Evolutionary conservation across 2,888 invertebrate genomes (phyloP), one percentile per base, ranked within the genome.

Genomic region (Oscheius sp.): DNA sequence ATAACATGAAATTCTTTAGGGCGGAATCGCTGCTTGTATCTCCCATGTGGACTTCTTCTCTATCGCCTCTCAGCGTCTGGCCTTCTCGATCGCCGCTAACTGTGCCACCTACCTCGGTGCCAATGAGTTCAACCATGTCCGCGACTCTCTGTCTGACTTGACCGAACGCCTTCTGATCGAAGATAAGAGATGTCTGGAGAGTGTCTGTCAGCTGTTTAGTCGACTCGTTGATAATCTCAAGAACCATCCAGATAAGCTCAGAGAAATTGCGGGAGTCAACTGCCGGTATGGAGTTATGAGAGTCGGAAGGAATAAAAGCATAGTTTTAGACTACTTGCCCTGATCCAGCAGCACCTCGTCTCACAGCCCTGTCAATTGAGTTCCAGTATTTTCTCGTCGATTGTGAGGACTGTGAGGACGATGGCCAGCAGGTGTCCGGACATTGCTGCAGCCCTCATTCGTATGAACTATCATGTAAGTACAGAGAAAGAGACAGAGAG

Each of bases 41-140:
- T 96, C 94, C 88, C 98, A 95, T 90, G 92, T 99, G 89, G 99
- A 99, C 90, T 99, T 99, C 92, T 99, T 99, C 92, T 96, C 97
- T 62, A 96, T 97, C 88, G 95, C 95, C 89, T 97, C 98, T 13
- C 99, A 99, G 91, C 93, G 98, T 50, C 94, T 96, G 60, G 97
- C 98, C 1, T 92, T 99, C 73, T 94, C 96, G 35, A 95, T 98
- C 83, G 96, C 97, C 0, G 96, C 98, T 74, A 99, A 99, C 90
- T 99, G 98, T 90, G 98, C 96, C 90, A 63, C 74, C 1, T 84
- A 82, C 72, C 81, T 88, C 48, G 65, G 76, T 3, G 92, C 93
- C 0, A 96, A 96, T 87, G 98, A 99, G 91, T 98, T 98, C 90
- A 68, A 62, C 33, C 75, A 82, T 13, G 79, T 86, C 13, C 73